phyloP scores from a whole-genome alignment of 2,888 invertebrate species.

The Argynnis bischoffii region DNA sequence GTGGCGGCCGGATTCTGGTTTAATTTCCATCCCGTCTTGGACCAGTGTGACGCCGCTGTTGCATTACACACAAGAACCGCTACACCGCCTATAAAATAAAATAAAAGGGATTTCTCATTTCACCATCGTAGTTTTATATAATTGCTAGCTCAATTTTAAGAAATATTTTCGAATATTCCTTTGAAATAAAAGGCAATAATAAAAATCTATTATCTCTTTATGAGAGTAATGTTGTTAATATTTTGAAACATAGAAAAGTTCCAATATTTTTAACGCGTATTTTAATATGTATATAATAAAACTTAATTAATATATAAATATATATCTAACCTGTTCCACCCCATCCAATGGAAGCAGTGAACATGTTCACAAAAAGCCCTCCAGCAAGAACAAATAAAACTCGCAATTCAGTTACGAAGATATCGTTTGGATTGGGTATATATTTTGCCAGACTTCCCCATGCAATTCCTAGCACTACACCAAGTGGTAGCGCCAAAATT shows the following conservation, averaged over 20 bases:
- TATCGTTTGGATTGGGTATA: slow-evolving; percentile 60
- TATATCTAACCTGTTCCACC: slow-evolving; percentile 63
- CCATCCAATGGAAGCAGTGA: slow-evolving; percentile 63
- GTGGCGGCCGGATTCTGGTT: slow-evolving; percentile 71
- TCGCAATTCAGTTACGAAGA: slow-evolving; percentile 64
- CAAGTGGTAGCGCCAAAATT: slow-evolving; percentile 60
- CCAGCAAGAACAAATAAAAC: slow-evolving; percentile 65
- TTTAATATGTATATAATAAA: background rate
- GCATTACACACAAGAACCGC: slow-evolving; percentile 73
- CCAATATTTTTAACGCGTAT: no score
- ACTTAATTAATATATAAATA: background rate
- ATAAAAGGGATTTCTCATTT: no score
- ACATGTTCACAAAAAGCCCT: slow-evolving; percentile 63
- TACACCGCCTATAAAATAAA: slow-evolving; percentile 56
- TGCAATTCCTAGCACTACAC: slow-evolving; percentile 57
- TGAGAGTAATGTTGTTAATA: no score
- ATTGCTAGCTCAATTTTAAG: no score
- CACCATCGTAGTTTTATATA: no score
- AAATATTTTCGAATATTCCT: no score
- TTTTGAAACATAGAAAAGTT: no score
- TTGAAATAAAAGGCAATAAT: no score
- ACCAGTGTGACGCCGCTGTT: slow-evolving; percentile 68
- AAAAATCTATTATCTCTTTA: no score
- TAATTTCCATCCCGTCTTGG: slow-evolving; percentile 64
- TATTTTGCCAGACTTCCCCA: slow-evolving; percentile 67